A percentile compares a stretch with the other conserved stretches of the same genome.
Evolutionary conservation across 1,140 invertebrate genomes (phyloP).

Genomic region (Zophobas morio): DNA sequence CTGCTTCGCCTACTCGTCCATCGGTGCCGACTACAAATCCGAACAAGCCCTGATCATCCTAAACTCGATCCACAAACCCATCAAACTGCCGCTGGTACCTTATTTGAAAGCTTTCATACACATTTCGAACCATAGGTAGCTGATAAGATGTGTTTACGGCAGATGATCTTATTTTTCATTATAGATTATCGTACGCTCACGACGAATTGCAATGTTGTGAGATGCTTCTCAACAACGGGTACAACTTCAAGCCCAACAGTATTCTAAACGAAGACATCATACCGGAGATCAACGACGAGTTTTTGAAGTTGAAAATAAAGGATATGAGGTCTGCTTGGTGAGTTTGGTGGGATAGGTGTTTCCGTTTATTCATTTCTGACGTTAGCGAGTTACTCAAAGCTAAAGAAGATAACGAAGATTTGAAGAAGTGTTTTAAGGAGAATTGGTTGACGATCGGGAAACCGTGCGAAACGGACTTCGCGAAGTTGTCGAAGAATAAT

Average conservation of each 20-base stretch:
- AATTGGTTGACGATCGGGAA: conserved; percentile 34
- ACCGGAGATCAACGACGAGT: conserved; percentile 20
- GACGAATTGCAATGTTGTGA: conserved; percentile 12
- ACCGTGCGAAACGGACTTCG: conserved; percentile 31
- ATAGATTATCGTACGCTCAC: conserved; percentile 1
- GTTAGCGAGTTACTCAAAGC: conserved; percentile 3
- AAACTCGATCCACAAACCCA: conserved; percentile 19
- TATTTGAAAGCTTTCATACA: conserved; percentile 24
- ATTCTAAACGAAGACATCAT: conserved; percentile 17
- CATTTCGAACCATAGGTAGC: conserved; percentile 17
- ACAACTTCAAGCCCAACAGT: conserved; percentile 16
- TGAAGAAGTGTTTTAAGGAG: conserved; percentile 28
- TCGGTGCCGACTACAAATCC: conserved; percentile 11
- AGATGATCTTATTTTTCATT: background rate
- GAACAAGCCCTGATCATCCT: conserved; percentile 20
- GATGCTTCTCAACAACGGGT: conserved; percentile 6
- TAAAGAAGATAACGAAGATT: conserved; percentile 17
- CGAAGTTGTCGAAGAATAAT: background rate
- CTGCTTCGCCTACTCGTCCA: conserved; percentile 23
- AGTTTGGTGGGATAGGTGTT: background rate
- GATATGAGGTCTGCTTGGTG: conserved; percentile 8
- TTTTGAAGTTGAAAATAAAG: conserved; percentile 17
- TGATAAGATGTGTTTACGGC: background rate
- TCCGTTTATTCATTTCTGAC: background rate
- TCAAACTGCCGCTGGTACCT: conserved; percentile 28